Evolutionary conservation across 2,113 vertebrate genomes (phyloP).

Genomic region (Aphyosemion australe): DNA sequence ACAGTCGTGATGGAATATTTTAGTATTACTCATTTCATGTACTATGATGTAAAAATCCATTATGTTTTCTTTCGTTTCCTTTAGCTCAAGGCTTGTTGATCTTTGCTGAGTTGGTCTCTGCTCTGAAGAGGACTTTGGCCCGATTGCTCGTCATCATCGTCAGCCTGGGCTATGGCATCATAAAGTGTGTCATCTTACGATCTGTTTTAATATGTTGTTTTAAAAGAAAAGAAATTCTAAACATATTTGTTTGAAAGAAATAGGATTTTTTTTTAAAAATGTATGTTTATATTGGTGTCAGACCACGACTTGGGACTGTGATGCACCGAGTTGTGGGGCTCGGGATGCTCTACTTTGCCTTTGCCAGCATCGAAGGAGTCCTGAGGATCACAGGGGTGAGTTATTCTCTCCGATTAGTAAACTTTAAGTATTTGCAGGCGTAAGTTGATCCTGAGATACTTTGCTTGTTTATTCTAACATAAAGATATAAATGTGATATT

Average conservation of each 20-base stretch:
- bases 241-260: neutral
- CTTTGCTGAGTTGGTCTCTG: constrained; percentile 87
- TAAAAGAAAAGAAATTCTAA: neutral
- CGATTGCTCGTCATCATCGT: constrained; percentile 89
- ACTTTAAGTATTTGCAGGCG: neutral
- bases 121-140: constrained; percentile 87
- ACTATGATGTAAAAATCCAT: neutral
- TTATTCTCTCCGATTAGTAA: neutral
- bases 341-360: constrained; percentile 85
- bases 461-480: neutral
- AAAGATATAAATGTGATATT: too few species aligned
- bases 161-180: constrained; percentile 89
- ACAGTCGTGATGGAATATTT: too few species aligned
- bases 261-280: too few species aligned
- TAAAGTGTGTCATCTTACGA: constrained; percentile 82
- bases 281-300: constrained; percentile 35
- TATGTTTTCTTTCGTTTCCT: neutral
- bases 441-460: neutral
- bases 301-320: constrained; percentile 86
- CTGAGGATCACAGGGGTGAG: constrained; percentile 88
- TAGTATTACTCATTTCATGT: too few species aligned
- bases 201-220: neutral
- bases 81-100: constrained; percentile 83
- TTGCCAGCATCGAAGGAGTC: constrained; percentile 84
- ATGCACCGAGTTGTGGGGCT: constrained; percentile 89